Base-by-base conservation (phyloP, 2,797 vertebrate genomes). In the Pseudocheirus occidentalis region DNA sequence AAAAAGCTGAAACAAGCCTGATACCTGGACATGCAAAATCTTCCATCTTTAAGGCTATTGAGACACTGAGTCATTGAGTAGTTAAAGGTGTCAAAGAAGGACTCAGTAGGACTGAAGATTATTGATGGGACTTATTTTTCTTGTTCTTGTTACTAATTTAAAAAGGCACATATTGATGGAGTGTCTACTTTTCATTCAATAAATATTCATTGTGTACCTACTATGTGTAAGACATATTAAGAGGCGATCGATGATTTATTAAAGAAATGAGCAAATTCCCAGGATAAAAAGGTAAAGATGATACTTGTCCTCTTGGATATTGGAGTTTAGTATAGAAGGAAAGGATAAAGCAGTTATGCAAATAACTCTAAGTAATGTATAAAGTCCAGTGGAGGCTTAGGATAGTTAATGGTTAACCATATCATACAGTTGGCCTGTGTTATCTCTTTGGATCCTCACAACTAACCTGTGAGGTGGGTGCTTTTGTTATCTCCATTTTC, bases 401-500 rank as follows among this genome's bases (percentile, higher is more conserved):
- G 40, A 11, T 81, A 81, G 16, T 40, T 46, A 91, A 27, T 52
- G 81, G 46, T 46, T 12, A 90, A 90, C 5, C 57, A 46, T 4
- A 40, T 50, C 91, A 27, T 55, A 12, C 9, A 90, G 5, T 58
- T 91, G 81, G 1, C 16, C 50, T 28, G 58, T 58, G 5, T 81
- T 94, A 90, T 92, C 1, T 95, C 27, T 31, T 94, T 92, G 59
- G 21, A 27, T 62, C 21, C 21, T 89, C 31, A 55, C 28, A 94
- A 81, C 55, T 55, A 66, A 5, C 29, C 0, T 5, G 34, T 34
- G 53, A 92, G 34, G 81, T 81, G 56, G n/a, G 3, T 57, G 16
- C 53, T 58, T 54, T 73, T 58, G 91, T 1, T 62, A 5, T 92
- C 34, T n/a, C 73, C 62, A 91, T 95, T 94, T 96, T 90, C 12